These are phyloP conservation scores for Hemicentrotus pulcherrimus DNA, from an alignment of 35 echinoderm and acorn worm genomes.

Conservation along the genomic window DNA sequence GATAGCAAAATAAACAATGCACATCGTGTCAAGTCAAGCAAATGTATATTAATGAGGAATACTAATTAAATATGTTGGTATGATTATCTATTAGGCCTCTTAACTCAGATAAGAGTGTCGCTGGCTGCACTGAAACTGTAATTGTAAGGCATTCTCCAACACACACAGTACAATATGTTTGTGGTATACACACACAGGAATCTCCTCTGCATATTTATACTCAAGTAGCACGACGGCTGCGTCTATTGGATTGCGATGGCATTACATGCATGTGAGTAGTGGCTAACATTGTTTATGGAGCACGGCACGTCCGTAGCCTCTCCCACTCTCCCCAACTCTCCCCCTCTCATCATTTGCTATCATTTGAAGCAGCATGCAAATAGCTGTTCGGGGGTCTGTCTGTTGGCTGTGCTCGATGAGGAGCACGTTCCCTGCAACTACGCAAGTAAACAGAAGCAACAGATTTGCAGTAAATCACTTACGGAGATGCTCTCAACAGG, in stretches of 20 bases:
- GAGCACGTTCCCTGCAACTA: background rate
- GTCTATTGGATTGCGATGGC: background rate
- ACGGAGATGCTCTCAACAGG: background rate
- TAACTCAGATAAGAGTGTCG: no score
- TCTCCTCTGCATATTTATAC: background rate
- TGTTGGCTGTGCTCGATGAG: background rate
- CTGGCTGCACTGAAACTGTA: background rate
- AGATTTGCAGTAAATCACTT: slow-evolving; percentile 10
- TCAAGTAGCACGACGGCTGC: background rate
- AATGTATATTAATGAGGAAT: background rate
- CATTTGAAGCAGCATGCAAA: background rate
- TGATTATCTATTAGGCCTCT: background rate
- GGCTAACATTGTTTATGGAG: slow-evolving; percentile 2
- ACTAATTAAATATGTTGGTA: background rate
- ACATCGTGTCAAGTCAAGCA: background rate
- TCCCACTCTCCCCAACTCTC: background rate
- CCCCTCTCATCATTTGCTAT: background rate
- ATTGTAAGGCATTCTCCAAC: slow-evolving; percentile 4
- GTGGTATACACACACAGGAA: background rate
- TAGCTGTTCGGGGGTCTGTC: background rate
- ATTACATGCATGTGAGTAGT: background rate
- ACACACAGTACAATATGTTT: background rate
- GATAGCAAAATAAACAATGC: background rate
- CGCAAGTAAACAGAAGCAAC: background rate
- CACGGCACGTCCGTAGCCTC: background rate